Evolutionary conservation across 2,888 invertebrate genomes (phyloP), one percentile per base, ranked within the genome.

Genomic region (Erebia ligea): DNA sequence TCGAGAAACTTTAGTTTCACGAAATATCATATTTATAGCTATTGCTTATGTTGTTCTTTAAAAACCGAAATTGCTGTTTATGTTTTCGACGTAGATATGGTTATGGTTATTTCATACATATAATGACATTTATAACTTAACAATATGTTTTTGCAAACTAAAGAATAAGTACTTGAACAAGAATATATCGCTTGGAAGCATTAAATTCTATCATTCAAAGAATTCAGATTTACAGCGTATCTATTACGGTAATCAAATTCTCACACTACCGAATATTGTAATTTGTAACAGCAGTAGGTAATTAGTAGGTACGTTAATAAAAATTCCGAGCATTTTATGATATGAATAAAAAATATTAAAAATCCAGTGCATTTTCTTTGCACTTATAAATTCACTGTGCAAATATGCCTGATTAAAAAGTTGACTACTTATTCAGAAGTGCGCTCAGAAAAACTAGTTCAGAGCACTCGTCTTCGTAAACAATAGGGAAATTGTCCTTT

Each of bases 391-490:
- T 42, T 59, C 25, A 40, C 13, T 10, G 40, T 59, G 59, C 25
- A 59, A 59, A 25, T 40, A 15, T 17, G 40, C 40, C 10, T 59
- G 13, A 42, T n/a, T 9, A n/a, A 40, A 59, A 59, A 10, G 11
- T 42, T 1, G 1, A 11, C 17, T 42, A 34, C 34, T 6, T 34
- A 17, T 59, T 59, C 17, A 59, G 17, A 40, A 59, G 40, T 5
- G 15, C 34, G 34, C 34, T 25, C 57, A 34, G 59, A 42, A 59
- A 40, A 59, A 17, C 40, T 59, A 17, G 59, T 40, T 59, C 59
- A 59, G 42, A 17, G 40, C 25, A n/a, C 17, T 59, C 17, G 40
- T 15, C 4, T 13, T 11, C 56, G 21, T 57, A 25, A 10, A 59
- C 59, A 59, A 59, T 59, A 40, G 11, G 8, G 1, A 4, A 17